Conservation (phyloP, 1,140 invertebrate genomes). For the Coenobita brevimanus region DNA sequence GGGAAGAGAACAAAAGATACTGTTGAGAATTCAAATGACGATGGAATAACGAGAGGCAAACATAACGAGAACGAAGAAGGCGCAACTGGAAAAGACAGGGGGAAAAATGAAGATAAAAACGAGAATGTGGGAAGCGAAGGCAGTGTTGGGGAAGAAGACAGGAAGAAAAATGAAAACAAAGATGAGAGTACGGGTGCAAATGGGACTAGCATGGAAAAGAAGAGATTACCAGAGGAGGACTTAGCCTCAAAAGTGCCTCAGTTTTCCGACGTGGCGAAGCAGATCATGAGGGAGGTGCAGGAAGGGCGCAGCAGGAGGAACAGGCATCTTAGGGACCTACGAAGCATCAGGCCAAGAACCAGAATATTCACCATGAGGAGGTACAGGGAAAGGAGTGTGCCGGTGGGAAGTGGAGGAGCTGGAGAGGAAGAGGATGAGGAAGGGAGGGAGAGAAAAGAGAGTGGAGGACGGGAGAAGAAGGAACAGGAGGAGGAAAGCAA, state of each 20-base stretch:
- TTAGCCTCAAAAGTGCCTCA: neutral
- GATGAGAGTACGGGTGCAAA: neutral
- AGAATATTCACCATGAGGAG: slow-evolving; percentile 22
- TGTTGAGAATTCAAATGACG: too few species aligned
- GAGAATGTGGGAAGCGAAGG: too few species aligned
- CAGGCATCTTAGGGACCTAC: slow-evolving; percentile 24
- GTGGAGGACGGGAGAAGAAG: too few species aligned
- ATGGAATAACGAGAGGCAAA: too few species aligned
- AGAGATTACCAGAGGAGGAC: too few species aligned
- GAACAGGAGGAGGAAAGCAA: neutral
- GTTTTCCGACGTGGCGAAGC: slow-evolving; percentile 54
- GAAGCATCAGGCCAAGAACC: slow-evolving; percentile 35
- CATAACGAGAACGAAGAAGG: too few species aligned
- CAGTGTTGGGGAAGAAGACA: neutral
- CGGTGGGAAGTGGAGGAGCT: too few species aligned
- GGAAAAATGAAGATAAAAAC: too few species aligned
- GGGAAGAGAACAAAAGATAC: too few species aligned
- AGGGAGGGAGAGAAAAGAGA: neutral
- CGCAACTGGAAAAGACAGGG: too few species aligned
- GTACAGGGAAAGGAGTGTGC: neutral
- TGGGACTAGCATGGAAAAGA: too few species aligned
- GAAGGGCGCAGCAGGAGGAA: slow-evolving; percentile 34
- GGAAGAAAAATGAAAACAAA: neutral
- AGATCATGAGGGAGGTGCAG: slow-evolving; percentile 58
- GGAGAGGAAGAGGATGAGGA: too few species aligned